Evolutionary conservation across 2,888 invertebrate genomes (phyloP), one percentile per base, ranked within the genome.

Genomic region (Formica aserva): DNA sequence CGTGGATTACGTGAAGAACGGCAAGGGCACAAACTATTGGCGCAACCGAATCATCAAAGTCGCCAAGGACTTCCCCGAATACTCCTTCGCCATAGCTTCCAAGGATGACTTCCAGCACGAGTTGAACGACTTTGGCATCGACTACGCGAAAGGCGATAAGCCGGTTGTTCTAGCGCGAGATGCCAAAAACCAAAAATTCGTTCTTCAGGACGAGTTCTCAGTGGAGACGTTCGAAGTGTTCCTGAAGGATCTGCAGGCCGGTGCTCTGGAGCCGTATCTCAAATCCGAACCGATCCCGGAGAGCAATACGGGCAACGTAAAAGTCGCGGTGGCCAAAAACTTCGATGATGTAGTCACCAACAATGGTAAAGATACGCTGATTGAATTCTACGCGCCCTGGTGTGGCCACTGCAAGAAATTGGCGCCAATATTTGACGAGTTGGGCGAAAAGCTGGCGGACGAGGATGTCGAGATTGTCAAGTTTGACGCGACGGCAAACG

Each of bases 351-450:
- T 99, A 82, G 98, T 99, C 0, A 97, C 97, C 2, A 97, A 99
- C 94, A 97, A 98, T 91, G 97, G 96, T 48, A 97, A 98, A 94
- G 99, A 99, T 94, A 98, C 98, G 3, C 96, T 99, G 63, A 96
- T 99, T 90, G 99, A 99, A 95, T 99, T 99, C 96, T 99, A 99
- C 95, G 99, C 99, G 52, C 99, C 99, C 0, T 99, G 99, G 99
- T 99, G 99, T 95, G 99, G 99, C 90, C 99, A 99, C 94, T 99
- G 99, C 96, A 99, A 99, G 95, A 98, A 98, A 95, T 96, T 99
- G 69, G 96, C 98, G 2, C 99, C 99, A 29, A 96, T 98, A 78
- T 99, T 96, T 95, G 99, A 99, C 84, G 99, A 99, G 95, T 96
- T 99, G 48, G 99, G 98, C 57, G 97, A 97, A 83, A 98, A 98